Evolutionary conservation across 1,140 invertebrate genomes (phyloP).

Genomic region (Leptinotarsa defecta): DNA sequence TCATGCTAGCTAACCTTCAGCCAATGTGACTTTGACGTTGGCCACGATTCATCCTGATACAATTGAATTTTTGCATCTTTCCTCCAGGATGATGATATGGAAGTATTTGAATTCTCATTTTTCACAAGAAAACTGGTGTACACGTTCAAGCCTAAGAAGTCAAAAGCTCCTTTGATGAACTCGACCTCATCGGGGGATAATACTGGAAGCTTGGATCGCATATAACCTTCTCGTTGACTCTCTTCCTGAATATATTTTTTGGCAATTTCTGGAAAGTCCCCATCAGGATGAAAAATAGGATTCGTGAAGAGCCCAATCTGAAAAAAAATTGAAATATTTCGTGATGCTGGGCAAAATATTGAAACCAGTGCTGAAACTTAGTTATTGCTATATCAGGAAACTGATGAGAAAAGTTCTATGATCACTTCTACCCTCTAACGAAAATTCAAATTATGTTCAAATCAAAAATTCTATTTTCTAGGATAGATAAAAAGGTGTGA

Average conservation of each 20-base stretch:
- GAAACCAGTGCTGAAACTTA: too few species aligned
- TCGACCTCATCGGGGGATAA: constrained; percentile 60
- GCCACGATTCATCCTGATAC: constrained; percentile 30
- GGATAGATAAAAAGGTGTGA: too few species aligned
- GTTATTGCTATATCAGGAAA: too few species aligned
- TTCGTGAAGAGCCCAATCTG: constrained; percentile 50
- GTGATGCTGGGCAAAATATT: too few species aligned
- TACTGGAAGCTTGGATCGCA: constrained; percentile 63
- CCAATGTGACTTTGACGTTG: constrained; percentile 25
- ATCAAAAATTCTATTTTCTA: too few species aligned
- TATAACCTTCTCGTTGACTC: constrained; percentile 58
- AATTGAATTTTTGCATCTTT: constrained; percentile 24
- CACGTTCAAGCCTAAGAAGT: constrained; percentile 62
- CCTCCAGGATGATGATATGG: background rate
- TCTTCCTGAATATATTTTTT: constrained; percentile 60
- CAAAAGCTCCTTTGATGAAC: constrained; percentile 55
- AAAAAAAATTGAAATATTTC: background rate
- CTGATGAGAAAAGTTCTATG: too few species aligned
- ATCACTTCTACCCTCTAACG: too few species aligned
- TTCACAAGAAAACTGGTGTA: constrained; percentile 25
- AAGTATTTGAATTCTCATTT: background rate
- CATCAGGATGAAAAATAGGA: constrained; percentile 63
- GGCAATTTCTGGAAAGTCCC: constrained; percentile 66
- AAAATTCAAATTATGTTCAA: too few species aligned
- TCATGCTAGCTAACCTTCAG: constrained; percentile 23